Percentiles rank a stretch among this genome's conserved stretches.
These are phyloP conservation scores for Heliconius hewitsoni DNA, from an alignment of 1,140 invertebrate species.

Conservation along the genomic window DNA sequence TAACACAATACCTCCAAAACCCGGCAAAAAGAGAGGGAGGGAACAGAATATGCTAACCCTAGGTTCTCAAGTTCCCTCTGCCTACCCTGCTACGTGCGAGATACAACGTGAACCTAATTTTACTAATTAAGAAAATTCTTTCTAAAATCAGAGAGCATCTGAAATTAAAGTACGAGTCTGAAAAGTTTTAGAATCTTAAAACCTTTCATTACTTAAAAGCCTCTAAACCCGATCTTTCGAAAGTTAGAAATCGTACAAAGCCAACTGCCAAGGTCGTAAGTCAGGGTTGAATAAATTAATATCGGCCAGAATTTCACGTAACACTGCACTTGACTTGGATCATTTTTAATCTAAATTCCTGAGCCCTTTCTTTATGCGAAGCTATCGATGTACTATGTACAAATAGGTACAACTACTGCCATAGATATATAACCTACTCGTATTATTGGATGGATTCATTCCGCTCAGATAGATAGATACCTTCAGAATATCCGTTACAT, in stretches of 20 bases:
- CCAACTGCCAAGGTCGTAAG: constrained; percentile 19
- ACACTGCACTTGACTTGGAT: constrained; percentile 62
- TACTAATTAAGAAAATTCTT: background rate
- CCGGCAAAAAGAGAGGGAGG: too few relatives aligned
- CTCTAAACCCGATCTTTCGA: constrained; percentile 34
- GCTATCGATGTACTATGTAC: constrained; percentile 53
- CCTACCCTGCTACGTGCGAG: too few relatives aligned
- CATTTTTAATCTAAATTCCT: constrained; percentile 79
- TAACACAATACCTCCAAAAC: too few relatives aligned
- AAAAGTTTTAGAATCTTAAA: constrained; percentile 25
- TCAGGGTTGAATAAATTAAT: constrained; percentile 57
- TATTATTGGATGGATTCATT: constrained; percentile 60
- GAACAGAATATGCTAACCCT: too few relatives aligned
- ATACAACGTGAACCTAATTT: background rate
- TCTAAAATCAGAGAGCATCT: background rate
- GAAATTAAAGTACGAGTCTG: background rate
- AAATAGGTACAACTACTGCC: constrained; percentile 32
- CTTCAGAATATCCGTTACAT: constrained; percentile 1
- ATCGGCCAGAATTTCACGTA: constrained; percentile 59
- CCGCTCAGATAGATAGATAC: constrained; percentile 48
- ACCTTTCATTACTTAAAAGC: constrained; percentile 31
- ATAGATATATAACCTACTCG: background rate
- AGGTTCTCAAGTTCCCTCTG: too few relatives aligned
- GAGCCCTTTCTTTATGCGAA: constrained; percentile 59
- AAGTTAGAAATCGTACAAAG: constrained; percentile 33